phyloP scores from a whole-genome alignment of 2,888 invertebrate species.

The Megamerina dolium region DNA sequence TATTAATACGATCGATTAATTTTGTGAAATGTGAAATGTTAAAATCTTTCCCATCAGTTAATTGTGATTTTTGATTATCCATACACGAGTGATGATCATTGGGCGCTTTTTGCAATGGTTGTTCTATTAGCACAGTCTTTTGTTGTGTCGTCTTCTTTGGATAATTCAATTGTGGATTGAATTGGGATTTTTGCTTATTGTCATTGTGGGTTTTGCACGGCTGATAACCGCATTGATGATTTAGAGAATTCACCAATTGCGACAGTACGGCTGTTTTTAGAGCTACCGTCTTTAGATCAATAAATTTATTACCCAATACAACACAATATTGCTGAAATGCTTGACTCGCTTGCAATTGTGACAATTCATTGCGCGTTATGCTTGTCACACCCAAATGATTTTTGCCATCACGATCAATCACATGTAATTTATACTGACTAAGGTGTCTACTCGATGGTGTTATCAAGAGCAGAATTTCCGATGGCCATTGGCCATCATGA shows the following conservation, averaged over 20 bases:
- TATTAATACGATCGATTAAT: conserved; percentile 19
- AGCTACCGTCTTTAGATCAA: conserved; percentile 18
- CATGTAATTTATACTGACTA: conserved; percentile 20
- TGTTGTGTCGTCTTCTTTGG: too few relatives aligned
- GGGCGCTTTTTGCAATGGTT: too few relatives aligned
- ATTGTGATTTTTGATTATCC: too few relatives aligned
- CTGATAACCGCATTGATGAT: too few relatives aligned
- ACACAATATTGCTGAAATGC: conserved; percentile 17
- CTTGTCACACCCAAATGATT: conserved; percentile 19
- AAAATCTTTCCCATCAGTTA: too few relatives aligned
- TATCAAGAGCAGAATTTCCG: conserved; percentile 20
- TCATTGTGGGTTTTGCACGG: too few relatives aligned
- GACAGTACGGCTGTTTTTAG: conserved; percentile 15
- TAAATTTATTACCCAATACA: conserved; percentile 19
- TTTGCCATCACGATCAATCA: conserved; percentile 15
- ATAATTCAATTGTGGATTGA: conserved; percentile 4
- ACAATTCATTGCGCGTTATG: conserved; percentile 18
- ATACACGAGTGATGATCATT: too few relatives aligned
- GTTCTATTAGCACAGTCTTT: too few relatives aligned
- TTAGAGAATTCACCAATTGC: conserved; percentile 14
- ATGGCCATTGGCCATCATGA: neutral
- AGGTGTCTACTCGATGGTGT: conserved; percentile 21
- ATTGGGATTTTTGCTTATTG: neutral
- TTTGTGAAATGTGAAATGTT: too few relatives aligned
- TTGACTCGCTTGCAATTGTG: conserved; percentile 13